phyloP scores from a whole-genome alignment of 2,113 vertebrate genomes.

The Albula glossodonta region DNA sequence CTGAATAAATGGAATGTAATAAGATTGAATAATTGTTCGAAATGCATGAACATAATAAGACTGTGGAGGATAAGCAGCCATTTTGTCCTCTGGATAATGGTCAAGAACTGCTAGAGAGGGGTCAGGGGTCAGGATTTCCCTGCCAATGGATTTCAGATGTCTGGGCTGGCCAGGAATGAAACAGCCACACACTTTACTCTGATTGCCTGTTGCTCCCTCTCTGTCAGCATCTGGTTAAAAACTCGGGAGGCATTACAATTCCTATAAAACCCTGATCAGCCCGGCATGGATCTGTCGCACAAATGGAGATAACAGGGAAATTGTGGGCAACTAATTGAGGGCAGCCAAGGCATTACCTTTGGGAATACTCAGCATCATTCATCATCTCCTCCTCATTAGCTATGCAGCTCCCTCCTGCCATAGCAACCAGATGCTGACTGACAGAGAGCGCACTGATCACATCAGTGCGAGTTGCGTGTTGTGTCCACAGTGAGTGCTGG shows the following conservation, averaged over 20 bases:
- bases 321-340: neutral
- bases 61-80: neutral
- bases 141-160: neutral
- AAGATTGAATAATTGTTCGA: constrained; percentile 53
- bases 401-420: constrained; percentile 31
- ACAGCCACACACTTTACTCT: neutral
- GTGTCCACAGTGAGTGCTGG: neutral
- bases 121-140: neutral
- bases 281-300: neutral
- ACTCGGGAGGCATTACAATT: too few species aligned
- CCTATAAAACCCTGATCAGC: neutral
- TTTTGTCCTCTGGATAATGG: neutral
- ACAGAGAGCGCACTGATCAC: constrained; percentile 10
- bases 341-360: neutral
- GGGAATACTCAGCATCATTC: too few species aligned
- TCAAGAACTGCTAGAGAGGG: neutral
- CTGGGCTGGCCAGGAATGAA: neutral
- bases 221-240: neutral
- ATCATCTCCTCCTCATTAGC: neutral
- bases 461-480: neutral
- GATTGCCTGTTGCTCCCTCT: neutral
- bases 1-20: constrained; percentile 65
- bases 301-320: neutral
- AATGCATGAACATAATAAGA: constrained; percentile 50
- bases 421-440: constrained; percentile 38